Evolutionary conservation across 2,888 invertebrate genomes (phyloP), one percentile per base, ranked within the genome.

Genomic region (Fragum whitleyi): DNA sequence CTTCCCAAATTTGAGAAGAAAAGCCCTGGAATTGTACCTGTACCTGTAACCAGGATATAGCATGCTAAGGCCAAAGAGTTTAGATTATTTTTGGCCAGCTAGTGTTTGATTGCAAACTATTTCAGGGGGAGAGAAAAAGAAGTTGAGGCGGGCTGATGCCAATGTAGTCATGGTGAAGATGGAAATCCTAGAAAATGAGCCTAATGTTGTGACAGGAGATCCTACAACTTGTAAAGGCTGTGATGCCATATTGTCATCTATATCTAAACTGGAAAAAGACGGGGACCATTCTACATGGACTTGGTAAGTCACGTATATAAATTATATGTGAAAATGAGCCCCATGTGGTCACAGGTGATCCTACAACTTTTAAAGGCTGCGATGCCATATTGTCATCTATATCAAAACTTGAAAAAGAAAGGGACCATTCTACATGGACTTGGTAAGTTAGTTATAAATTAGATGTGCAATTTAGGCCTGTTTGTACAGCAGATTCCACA

Each of bases 81-180:
- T n/a, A n/a, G n/a, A n/a, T n/a, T n/a, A n/a, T n/a, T n/a, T n/a
- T n/a, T n/a, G n/a, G n/a, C n/a, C n/a, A n/a, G n/a, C n/a, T n/a
- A n/a, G n/a, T n/a, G n/a, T n/a, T n/a, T n/a, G 32, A 36, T 36
- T 36, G 32, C n/a, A 36, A 36, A 6, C 9, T 9, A 36, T 36
- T 36, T 36, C 9, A 39, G 36, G 21, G 11, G 29, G 14, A 51
- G 72, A 85, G 62, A 73, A 51, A 11, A 77, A 79, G 32, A 87
- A 85, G 61, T 77, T 79, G 14, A 74, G 72, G 28, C 90, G 87
- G 74, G 86, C 90, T 0, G 89, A 90, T 74, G 88, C 87, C 21
- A 92, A 92, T 79, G 90, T 91, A 19, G 77, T 92, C 47, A 74
- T 91, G 75, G 68, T 92, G 14, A 82, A 88, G 9, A 81, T 92